Evolutionary conservation across 2,888 invertebrate genomes (phyloP), one percentile per base, ranked within the genome.

Genomic region (Metellina segmentata): DNA sequence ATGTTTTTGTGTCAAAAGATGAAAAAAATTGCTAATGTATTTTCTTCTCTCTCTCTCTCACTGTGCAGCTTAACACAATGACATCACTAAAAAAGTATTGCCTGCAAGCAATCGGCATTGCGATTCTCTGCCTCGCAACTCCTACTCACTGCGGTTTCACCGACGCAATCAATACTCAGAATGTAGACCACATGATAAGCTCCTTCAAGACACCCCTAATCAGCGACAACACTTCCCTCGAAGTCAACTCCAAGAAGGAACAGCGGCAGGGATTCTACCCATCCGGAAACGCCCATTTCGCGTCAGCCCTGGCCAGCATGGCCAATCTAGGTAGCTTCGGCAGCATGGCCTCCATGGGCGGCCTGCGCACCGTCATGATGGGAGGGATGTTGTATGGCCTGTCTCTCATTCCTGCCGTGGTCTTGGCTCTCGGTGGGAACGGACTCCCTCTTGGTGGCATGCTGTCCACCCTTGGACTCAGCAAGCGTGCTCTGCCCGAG

Each of bases 361-460:
- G 90, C 6, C 61, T 93, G 7, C 74, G 92, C 7, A 88, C 92
- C 4, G 88, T 93, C 20, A 93, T 93, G 92, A 90, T 93, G 92
- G 90, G 92, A 5, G 92, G 92, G 20, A 90, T 93, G 90, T 49
- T 93, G n/a, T 93, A 93, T n/a, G 92, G 92, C 11, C 71, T 93
- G 7, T 90, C 90, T 9, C 81, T 93, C 6, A 82, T 93, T 6
- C 92, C 92, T 0, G 92, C 92, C 4, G 85, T 93, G 7, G 81
- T 93, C 0, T 11, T 93, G 8, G 83, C 90, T 8, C 85, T 93
- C 1, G 90, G 90, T 5, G 92, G 92, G 0, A 85, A 71, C 13
- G 90, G 90, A 2, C 52, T 92, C 0, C 83, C 92, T 0, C 49
- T 85, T 11, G 78, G 92, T 6, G 89, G 92, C 5, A 51, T 92